Conservation (phyloP, 2,888 invertebrate genomes). For the Sicus ferrugineus region DNA sequence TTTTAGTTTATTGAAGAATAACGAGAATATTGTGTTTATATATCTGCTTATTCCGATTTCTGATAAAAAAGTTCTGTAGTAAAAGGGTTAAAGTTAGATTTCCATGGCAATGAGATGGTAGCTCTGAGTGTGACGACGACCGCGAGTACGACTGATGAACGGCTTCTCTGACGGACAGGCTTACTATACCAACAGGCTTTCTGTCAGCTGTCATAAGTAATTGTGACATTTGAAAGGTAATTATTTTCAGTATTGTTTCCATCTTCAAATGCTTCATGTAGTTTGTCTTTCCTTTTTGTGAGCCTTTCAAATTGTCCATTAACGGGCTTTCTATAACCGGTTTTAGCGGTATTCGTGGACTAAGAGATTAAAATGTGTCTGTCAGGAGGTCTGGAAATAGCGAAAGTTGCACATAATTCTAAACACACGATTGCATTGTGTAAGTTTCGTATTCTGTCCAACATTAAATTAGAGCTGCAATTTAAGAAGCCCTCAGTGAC, state of each 20-base stretch:
- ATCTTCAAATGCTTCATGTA: neutral
- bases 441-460: too few relatives aligned
- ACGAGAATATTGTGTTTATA: too few relatives aligned
- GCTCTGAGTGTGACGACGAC: neutral
- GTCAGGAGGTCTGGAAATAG: too few relatives aligned
- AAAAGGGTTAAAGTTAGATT: too few relatives aligned
- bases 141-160: neutral
- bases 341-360: too few relatives aligned
- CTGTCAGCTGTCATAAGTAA: slow-evolving; percentile 66
- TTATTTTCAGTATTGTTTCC: slow-evolving; percentile 52
- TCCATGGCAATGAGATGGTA: too few relatives aligned
- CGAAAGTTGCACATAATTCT: too few relatives aligned
- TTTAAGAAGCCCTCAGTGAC: slow-evolving; percentile 42
- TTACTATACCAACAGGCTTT: slow-evolving; percentile 44
- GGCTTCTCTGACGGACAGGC: neutral
- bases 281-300: neutral
- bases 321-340: too few relatives aligned
- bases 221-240: slow-evolving; percentile 62
- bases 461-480: neutral
- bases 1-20: too few relatives aligned
- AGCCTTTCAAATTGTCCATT: neutral
- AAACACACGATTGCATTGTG: too few relatives aligned
- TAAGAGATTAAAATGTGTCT: neutral
- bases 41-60: too few relatives aligned
- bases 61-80: too few relatives aligned